Evolutionary conservation across 64 coral and sea anemone species (phyloP).

Genomic region (Montipora efflorescens): DNA sequence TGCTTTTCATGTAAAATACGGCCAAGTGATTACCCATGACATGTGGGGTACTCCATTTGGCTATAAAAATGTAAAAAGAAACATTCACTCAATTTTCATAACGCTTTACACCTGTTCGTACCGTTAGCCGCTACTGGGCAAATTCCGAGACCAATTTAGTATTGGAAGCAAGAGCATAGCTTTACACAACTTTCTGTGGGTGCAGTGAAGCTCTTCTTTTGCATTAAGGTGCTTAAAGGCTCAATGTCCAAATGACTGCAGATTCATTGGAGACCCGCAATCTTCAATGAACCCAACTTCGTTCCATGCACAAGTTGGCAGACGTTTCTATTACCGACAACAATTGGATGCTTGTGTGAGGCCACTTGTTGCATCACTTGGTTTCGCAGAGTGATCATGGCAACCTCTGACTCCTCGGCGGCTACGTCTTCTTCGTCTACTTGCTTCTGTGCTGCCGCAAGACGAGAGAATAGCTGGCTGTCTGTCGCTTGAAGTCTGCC

Average conservation of each 20-base stretch:
- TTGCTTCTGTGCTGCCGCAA: not conserved
- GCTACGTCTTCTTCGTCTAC: not conserved
- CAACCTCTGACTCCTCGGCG: not conserved
- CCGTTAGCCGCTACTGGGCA: no score
- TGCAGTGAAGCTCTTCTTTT: not conserved
- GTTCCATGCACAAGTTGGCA: slow-evolving; percentile 1
- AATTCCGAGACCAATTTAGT: not conserved
- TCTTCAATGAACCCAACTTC: slow-evolving; percentile 1
- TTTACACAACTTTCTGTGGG: not conserved
- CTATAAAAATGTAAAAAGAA: no score
- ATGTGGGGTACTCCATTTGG: no score
- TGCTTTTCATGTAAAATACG: no score
- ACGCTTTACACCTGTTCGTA: no score
- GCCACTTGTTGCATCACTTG: not conserved
- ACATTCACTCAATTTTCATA: no score
- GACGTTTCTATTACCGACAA: slow-evolving; percentile 1
- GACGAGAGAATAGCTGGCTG: slow-evolving; percentile 25
- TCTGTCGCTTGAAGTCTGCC: not conserved
- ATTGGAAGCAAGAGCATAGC: not conserved
- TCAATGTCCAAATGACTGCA: not conserved
- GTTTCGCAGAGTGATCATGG: not conserved
- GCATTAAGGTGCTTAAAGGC: not conserved
- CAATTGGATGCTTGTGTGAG: not conserved
- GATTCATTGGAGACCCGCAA: not conserved
- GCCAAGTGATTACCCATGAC: no score